Conservation (phyloP, 1,140 invertebrate species). For the Drosophila mayri region DNA sequence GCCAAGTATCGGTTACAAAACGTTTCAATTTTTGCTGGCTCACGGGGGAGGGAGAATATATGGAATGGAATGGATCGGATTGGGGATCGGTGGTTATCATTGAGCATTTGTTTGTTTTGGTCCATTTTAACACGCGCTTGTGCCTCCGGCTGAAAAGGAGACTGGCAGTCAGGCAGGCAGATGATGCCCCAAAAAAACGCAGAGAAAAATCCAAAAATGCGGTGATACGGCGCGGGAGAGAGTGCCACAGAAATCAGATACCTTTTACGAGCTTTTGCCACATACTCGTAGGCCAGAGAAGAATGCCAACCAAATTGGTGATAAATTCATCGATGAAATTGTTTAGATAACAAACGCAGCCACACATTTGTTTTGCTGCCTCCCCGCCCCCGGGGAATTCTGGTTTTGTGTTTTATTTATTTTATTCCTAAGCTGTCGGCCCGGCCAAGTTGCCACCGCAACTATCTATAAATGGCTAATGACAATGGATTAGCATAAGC, state of each 20-base stretch:
- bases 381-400: neutral
- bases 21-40: slow-evolving; percentile 78
- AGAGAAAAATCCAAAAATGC: slow-evolving; percentile 6
- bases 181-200: slow-evolving; percentile 30
- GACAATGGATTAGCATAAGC: slow-evolving; percentile 80
- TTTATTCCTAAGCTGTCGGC: slow-evolving; percentile 25
- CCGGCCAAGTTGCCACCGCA: slow-evolving; percentile 68
- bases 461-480: slow-evolving; percentile 74
- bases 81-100: slow-evolving; percentile 66
- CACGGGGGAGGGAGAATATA: slow-evolving; percentile 54
- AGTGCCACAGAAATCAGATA: slow-evolving; percentile 65
- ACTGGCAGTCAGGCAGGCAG: neutral
- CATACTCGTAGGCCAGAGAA: slow-evolving; percentile 32
- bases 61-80: slow-evolving; percentile 34
- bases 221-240: slow-evolving; percentile 13
- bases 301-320: slow-evolving; percentile 62
- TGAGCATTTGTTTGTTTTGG: slow-evolving; percentile 71
- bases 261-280: slow-evolving; percentile 54
- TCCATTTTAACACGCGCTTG: slow-evolving; percentile 72
- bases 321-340: slow-evolving; percentile 68
- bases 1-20: slow-evolving; percentile 78
- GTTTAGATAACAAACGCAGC: slow-evolving; percentile 53
- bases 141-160: slow-evolving; percentile 41
- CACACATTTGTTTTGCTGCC: slow-evolving; percentile 10
- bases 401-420: slow-evolving; percentile 22